Conservation (phyloP, 2,888 invertebrate genomes). For the Cyrtodaria siliqua region DNA sequence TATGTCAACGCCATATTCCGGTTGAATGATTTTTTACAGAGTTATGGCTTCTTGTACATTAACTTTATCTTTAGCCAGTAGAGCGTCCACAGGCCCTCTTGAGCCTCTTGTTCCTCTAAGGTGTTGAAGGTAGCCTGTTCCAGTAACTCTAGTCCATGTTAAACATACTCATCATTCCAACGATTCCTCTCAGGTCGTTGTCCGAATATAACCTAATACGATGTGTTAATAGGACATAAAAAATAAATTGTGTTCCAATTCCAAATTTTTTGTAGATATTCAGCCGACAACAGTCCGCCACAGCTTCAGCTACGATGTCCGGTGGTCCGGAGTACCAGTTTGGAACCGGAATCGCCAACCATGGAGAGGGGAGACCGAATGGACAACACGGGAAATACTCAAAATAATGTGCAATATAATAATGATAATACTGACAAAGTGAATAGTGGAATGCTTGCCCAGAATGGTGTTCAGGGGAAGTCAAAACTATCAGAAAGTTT, state of each 20-base stretch:
- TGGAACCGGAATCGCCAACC: conserved; percentile 73
- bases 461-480: not conserved
- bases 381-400: not conserved
- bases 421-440: not conserved
- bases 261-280: conserved; percentile 34
- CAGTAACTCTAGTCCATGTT: too few species aligned
- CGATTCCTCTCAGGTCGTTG: too few species aligned
- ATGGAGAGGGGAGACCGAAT: conserved; percentile 61
- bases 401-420: conserved; percentile 19
- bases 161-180: too few species aligned
- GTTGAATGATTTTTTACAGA: too few species aligned
- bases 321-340: conserved; percentile 39
- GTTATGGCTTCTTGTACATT: too few species aligned
- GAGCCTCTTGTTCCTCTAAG: too few species aligned
- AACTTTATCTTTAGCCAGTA: too few species aligned
- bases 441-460: not conserved
- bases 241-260: conserved; percentile 38
- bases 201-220: too few species aligned
- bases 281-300: conserved; percentile 42
- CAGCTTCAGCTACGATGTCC: conserved; percentile 4
- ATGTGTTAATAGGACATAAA: too few species aligned
- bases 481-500: conserved; percentile 8
- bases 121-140: too few species aligned
- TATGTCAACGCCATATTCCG: too few species aligned
- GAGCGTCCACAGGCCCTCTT: too few species aligned